Conservation (phyloP, 2,888 invertebrate species). For the Apodemia mormo region DNA sequence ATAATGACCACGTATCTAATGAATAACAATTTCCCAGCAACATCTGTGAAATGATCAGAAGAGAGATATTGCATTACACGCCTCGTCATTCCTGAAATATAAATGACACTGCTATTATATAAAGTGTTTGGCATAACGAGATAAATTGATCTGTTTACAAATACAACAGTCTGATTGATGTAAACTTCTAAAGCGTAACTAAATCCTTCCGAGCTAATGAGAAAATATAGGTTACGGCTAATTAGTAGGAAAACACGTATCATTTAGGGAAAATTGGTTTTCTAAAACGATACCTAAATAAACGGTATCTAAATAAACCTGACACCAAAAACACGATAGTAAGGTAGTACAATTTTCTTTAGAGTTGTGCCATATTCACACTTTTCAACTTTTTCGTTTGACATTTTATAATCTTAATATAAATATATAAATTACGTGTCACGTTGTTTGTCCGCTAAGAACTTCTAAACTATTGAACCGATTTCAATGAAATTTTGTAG, state of each 20-base stretch:
- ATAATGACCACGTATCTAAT: background rate
- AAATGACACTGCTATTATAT: constrained; percentile 5
- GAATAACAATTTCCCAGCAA: background rate
- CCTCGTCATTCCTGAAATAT: constrained; percentile 5
- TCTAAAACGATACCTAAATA: background rate
- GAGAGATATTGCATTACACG: background rate
- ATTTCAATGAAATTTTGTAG: too few relatives aligned
- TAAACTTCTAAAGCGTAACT: background rate
- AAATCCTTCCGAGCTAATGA: background rate
- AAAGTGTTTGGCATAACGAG: constrained; percentile 1
- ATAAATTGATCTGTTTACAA: too few relatives aligned
- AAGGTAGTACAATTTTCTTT: too few relatives aligned
- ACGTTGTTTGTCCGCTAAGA: too few relatives aligned
- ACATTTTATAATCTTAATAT: too few relatives aligned
- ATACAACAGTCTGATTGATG: background rate
- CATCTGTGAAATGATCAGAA: background rate
- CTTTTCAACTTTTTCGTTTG: too few relatives aligned
- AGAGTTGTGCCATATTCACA: too few relatives aligned
- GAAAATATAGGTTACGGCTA: background rate
- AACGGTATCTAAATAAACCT: background rate
- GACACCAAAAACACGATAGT: background rate
- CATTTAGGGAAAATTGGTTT: background rate
- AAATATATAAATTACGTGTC: too few relatives aligned
- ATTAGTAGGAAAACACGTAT: background rate
- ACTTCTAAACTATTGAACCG: too few relatives aligned